phyloP scores from a whole-genome alignment of 1,140 invertebrate species.

The Neodiprion lecontei region DNA sequence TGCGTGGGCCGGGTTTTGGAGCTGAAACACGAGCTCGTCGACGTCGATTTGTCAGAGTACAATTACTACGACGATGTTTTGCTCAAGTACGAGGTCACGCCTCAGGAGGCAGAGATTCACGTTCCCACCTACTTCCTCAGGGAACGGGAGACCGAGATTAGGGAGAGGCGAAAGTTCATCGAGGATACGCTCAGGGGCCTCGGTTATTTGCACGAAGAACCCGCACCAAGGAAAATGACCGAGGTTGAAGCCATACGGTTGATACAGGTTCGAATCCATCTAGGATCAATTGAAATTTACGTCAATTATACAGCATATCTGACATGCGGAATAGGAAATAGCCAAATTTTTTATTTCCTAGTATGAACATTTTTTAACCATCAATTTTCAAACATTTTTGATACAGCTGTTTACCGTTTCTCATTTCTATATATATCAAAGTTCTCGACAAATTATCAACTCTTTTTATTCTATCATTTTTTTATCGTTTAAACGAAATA shows the following conservation, averaged over 20 bases:
- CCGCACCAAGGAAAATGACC: slow-evolving; percentile 66
- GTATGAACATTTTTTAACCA: neutral
- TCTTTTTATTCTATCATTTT: too few species aligned
- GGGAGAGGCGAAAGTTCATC: slow-evolving; percentile 68
- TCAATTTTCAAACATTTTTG: neutral
- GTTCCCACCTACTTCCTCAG: slow-evolving; percentile 74
- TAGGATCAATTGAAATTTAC: too few species aligned
- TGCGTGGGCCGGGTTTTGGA: slow-evolving; percentile 80
- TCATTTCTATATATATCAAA: slow-evolving; percentile 5
- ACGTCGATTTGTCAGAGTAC: slow-evolving; percentile 84
- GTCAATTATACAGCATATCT: too few species aligned
- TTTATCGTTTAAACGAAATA: too few species aligned
- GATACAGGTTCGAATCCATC: slow-evolving; percentile 67
- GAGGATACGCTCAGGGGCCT: slow-evolving; percentile 71
- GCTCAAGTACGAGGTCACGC: slow-evolving; percentile 67
- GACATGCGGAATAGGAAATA: too few species aligned
- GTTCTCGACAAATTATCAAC: slow-evolving; percentile 9
- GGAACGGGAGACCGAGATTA: slow-evolving; percentile 70
- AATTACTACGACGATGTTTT: slow-evolving; percentile 84
- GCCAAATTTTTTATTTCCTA: too few species aligned
- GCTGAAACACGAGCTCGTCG: slow-evolving; percentile 84
- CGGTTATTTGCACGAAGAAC: slow-evolving; percentile 71
- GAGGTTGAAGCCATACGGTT: slow-evolving; percentile 84
- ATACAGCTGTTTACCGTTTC: neutral
- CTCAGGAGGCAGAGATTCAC: slow-evolving; percentile 70